A percentile compares a stretch with the other conserved stretches of the same genome.
These are phyloP conservation scores for Eudasyphora cyanicolor DNA, from an alignment of 2,888 invertebrate genomes.

Conservation along the genomic window DNA sequence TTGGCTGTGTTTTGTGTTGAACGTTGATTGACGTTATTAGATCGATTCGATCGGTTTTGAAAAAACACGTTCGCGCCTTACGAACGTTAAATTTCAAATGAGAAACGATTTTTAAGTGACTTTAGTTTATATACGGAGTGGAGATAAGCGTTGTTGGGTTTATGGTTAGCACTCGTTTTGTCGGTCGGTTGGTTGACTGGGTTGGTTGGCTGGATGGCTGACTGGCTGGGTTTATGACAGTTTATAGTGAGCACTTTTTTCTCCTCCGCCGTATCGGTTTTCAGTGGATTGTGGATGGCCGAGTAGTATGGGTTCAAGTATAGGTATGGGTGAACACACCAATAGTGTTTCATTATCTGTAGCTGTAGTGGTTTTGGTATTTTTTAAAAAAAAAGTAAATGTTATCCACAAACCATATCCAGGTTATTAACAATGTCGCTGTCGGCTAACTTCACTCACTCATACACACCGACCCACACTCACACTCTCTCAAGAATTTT, in stretches of 20 bases:
- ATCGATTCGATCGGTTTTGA: constrained; percentile 39
- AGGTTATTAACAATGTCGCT: background rate
- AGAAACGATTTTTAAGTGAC: constrained; percentile 73
- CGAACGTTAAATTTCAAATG: constrained; percentile 77
- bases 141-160: constrained; percentile 70
- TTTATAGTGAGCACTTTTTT: constrained; percentile 19
- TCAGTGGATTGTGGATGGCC: constrained; percentile 29
- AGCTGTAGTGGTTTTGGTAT: background rate
- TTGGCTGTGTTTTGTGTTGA: background rate
- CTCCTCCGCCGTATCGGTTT: background rate
- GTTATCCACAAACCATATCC: background rate
- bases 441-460: constrained; percentile 13
- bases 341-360: too few species aligned
- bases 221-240: constrained; percentile 22
- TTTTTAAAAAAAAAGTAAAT: background rate
- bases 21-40: background rate
- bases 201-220: background rate
- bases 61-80: constrained; percentile 63
- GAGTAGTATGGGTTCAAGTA: background rate
- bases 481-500: background rate
- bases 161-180: constrained; percentile 64
- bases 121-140: constrained; percentile 77
- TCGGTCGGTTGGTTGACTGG: background rate
- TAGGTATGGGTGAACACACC: background rate
- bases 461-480: constrained; percentile 1